Percentiles rank a stretch among this genome's conserved stretches.
Conservation (phyloP, 1,140 invertebrate genomes). For the Belonocnema kinseyi region DNA sequence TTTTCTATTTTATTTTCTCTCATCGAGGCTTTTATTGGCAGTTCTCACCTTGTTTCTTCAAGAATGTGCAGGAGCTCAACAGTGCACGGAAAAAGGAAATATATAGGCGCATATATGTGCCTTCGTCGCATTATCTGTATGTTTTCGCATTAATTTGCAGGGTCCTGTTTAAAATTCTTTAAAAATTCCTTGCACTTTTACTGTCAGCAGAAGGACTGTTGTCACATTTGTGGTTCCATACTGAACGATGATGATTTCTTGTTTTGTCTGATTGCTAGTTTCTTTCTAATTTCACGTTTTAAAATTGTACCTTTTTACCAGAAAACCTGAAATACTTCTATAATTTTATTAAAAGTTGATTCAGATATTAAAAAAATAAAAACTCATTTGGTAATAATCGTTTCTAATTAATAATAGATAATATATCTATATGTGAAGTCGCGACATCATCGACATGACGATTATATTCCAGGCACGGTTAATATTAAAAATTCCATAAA, state of each 20-base stretch:
- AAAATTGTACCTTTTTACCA: not conserved
- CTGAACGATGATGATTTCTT: slow-evolving; percentile 48
- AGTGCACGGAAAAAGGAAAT: slow-evolving; percentile 50
- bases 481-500: too few relatives aligned
- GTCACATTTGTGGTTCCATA: slow-evolving; percentile 36
- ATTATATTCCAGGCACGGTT: too few relatives aligned
- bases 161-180: slow-evolving; percentile 68
- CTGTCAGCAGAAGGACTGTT: not conserved
- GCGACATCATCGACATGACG: too few relatives aligned
- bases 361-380: too few relatives aligned
- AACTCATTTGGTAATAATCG: too few relatives aligned
- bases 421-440: too few relatives aligned
- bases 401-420: too few relatives aligned
- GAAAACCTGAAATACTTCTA: not conserved
- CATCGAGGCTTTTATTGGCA: slow-evolving; percentile 5
- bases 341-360: too few relatives aligned
- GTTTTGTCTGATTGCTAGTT: slow-evolving; percentile 35
- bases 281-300: not conserved
- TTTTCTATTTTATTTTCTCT: slow-evolving; percentile 31
- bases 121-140: slow-evolving; percentile 49
- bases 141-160: slow-evolving; percentile 58
- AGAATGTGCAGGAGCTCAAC: slow-evolving; percentile 39
- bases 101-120: too few relatives aligned
- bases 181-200: slow-evolving; percentile 58
- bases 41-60: slow-evolving; percentile 30